Conservation (phyloP, 2,797 vertebrate genomes). For the Lacerta agilis region DNA sequence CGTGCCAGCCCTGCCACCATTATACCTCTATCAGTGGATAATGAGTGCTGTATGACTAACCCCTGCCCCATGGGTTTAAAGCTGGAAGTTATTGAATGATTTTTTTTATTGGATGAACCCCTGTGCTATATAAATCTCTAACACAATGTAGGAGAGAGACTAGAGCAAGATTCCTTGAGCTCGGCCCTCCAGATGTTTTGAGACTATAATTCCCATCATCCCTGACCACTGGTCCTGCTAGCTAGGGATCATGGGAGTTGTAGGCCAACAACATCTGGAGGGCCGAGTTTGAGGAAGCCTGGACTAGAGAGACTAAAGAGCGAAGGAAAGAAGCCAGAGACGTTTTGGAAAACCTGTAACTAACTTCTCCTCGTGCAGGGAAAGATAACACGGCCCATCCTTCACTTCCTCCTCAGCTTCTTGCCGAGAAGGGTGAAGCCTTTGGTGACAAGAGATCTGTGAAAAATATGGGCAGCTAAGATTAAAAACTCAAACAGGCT, state of each 20-base stretch:
- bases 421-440: not conserved
- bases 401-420: slow-evolving; percentile 8
- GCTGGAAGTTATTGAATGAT: not conserved
- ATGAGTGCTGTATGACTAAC: not conserved
- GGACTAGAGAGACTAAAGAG: too few species aligned
- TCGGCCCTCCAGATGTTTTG: too few species aligned
- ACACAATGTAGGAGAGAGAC: too few species aligned
- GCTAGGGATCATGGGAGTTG: too few species aligned
- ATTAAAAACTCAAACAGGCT: slow-evolving; percentile 25
- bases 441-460: slow-evolving; percentile 19
- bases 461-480: slow-evolving; percentile 21
- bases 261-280: too few species aligned
- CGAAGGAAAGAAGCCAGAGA: not conserved
- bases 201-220: too few species aligned
- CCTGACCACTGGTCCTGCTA: too few species aligned
- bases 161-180: too few species aligned
- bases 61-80: not conserved
- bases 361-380: not conserved
- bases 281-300: too few species aligned
- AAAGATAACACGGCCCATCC: not conserved
- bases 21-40: not conserved
- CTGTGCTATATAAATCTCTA: not conserved
- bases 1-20: too few species aligned
- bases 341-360: slow-evolving; percentile 3
- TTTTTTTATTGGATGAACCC: not conserved